Percentiles rank a stretch among this genome's conserved stretches.
phyloP scores from a whole-genome alignment of 2,797 vertebrate genomes.

The Loris lydekkerianus region DNA sequence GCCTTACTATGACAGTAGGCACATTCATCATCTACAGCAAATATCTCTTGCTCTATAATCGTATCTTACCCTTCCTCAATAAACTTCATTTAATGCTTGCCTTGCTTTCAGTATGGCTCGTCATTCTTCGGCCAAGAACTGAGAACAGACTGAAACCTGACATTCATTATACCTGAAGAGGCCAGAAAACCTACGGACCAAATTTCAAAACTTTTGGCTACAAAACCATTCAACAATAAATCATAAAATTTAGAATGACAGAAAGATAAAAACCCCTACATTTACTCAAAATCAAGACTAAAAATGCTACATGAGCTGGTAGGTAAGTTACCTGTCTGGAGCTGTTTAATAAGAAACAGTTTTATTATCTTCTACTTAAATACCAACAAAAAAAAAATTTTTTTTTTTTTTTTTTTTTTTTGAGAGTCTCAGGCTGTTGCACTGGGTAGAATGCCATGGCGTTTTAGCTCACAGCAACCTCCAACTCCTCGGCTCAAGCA shows the following conservation, averaged over 20 bases:
- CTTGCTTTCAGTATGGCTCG: too few species aligned
- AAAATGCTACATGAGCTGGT: neutral
- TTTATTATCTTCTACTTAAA: conserved; percentile 39
- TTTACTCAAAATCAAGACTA: conserved; percentile 54
- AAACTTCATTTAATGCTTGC: too few species aligned
- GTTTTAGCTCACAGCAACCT: too few species aligned
- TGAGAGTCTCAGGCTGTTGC: too few species aligned
- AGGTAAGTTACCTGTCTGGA: neutral
- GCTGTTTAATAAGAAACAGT: neutral
- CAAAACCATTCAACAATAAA: neutral
- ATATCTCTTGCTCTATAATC: too few species aligned
- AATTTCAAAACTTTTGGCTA: neutral
- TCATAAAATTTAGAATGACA: neutral
- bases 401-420: too few species aligned
- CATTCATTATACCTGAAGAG: neutral
- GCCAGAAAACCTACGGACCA: neutral
- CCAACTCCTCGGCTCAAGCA: too few species aligned
- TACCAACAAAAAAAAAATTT: neutral
- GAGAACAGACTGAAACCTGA: too few species aligned
- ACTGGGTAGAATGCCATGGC: too few species aligned
- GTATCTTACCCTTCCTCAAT: neutral
- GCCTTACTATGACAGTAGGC: too few species aligned
- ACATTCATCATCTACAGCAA: too few species aligned
- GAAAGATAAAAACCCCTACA: neutral
- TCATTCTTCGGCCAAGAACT: too few species aligned